A percentile compares a stretch with the other conserved stretches of the same genome.
Evolutionary conservation across 2,113 vertebrate species (phyloP).

Genomic region (Platichthys flesus): DNA sequence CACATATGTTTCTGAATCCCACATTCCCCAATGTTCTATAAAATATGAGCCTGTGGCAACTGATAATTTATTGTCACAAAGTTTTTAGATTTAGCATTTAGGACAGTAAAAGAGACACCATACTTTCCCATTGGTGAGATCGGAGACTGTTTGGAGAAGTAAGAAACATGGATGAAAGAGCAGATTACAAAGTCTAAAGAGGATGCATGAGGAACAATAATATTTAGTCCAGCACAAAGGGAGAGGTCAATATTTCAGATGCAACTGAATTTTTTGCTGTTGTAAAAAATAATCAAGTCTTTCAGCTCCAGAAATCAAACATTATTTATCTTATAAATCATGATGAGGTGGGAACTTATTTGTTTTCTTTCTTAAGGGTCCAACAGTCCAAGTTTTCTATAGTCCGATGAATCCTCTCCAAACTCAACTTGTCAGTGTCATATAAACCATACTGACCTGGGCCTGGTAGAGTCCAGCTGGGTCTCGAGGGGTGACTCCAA

Average conservation of each 20-base stretch:
- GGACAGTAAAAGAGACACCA: background rate
- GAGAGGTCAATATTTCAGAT: background rate
- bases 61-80: background rate
- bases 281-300: background rate
- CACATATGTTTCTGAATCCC: background rate
- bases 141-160: background rate
- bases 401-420: background rate
- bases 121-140: background rate
- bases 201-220: background rate
- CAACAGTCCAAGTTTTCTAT: background rate
- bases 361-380: background rate
- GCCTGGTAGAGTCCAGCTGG: conserved; percentile 94
- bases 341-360: background rate
- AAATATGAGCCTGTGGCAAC: background rate
- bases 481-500: conserved; percentile 95
- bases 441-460: conserved; percentile 83
- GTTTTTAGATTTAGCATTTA: background rate
- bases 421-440: background rate
- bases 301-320: background rate
- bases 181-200: background rate
- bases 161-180: background rate
- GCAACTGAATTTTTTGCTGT: background rate
- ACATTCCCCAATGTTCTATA: background rate
- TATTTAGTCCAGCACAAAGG: background rate
- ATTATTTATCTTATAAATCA: background rate